These are phyloP conservation scores for Cinclus cinclus DNA, from an alignment of 2,113 vertebrate species.

Conservation along the genomic window DNA sequence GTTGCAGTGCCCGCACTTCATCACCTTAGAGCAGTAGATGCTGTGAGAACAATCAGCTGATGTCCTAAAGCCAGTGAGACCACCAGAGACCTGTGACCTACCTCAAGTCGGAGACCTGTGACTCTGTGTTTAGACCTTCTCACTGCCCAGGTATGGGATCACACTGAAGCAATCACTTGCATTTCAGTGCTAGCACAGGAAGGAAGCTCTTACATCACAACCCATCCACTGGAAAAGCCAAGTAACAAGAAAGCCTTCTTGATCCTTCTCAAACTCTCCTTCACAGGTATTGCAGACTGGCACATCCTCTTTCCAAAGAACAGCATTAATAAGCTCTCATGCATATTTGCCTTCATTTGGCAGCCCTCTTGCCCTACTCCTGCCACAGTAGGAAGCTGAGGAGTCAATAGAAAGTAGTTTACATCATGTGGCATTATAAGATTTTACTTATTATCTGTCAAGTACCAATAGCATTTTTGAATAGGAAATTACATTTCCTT, in stretches of 20 bases:
- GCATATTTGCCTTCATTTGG: neutral
- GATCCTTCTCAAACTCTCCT: neutral
- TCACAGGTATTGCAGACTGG: neutral
- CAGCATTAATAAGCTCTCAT: neutral
- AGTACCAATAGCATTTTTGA: neutral
- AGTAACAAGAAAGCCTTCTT: neutral
- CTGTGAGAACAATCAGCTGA: neutral
- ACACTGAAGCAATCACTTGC: accelerated
- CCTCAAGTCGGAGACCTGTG: neutral
- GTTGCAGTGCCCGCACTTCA: neutral
- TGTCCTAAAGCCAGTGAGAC: accelerated
- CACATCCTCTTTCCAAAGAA: neutral
- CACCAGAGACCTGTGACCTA: neutral
- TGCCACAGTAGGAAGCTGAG: neutral
- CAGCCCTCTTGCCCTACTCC: neutral
- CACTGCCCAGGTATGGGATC: neutral
- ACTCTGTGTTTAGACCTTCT: neutral
- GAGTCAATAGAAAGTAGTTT: neutral
- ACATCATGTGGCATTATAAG: neutral
- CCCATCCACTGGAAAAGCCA: neutral
- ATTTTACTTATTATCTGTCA: neutral
- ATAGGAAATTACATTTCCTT: neutral
- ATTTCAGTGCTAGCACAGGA: neutral
- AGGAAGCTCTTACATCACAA: neutral
- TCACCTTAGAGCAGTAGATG: neutral